phyloP scores from a whole-genome alignment of 1,140 invertebrate species.

The Neodiprion virginianus region DNA sequence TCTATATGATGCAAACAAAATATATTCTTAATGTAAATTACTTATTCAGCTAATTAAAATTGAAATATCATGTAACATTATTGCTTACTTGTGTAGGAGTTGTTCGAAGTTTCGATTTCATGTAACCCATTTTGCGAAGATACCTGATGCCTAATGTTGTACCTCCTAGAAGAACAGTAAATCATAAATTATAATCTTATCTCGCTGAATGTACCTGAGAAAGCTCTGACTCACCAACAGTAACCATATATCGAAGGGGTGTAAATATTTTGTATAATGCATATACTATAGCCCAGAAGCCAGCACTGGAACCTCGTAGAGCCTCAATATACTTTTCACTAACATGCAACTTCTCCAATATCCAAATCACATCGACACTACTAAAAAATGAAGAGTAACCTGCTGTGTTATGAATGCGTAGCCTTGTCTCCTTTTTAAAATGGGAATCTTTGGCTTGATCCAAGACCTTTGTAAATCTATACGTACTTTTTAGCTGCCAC shows the following conservation, averaged over 20 bases:
- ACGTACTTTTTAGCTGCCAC: slow-evolving; percentile 83
- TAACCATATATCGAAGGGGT: slow-evolving; percentile 88
- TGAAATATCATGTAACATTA: too few species aligned
- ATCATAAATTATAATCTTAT: slow-evolving; percentile 13
- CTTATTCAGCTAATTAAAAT: too few species aligned
- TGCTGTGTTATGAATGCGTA: not conserved
- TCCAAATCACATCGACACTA: slow-evolving; percentile 83
- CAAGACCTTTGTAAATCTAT: slow-evolving; percentile 12
- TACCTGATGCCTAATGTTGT: slow-evolving; percentile 68
- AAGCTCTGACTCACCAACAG: slow-evolving; percentile 70
- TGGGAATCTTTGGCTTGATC: not conserved
- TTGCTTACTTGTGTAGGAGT: not conserved
- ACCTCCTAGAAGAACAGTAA: slow-evolving; percentile 54
- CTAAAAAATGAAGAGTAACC: slow-evolving; percentile 65
- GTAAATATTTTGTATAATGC: slow-evolving; percentile 91
- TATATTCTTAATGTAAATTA: too few species aligned
- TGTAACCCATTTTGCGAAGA: slow-evolving; percentile 63
- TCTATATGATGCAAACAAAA: not conserved
- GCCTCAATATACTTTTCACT: slow-evolving; percentile 79
- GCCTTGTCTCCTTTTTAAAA: not conserved
- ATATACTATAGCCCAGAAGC: slow-evolving; percentile 88
- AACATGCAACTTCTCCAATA: slow-evolving; percentile 77
- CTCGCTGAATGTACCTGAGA: slow-evolving; percentile 16
- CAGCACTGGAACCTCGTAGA: slow-evolving; percentile 78
- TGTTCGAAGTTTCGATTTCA: slow-evolving; percentile 58